These are phyloP conservation scores for Caretta caretta DNA, from an alignment of 2,113 vertebrate species.

Conservation along the genomic window DNA sequence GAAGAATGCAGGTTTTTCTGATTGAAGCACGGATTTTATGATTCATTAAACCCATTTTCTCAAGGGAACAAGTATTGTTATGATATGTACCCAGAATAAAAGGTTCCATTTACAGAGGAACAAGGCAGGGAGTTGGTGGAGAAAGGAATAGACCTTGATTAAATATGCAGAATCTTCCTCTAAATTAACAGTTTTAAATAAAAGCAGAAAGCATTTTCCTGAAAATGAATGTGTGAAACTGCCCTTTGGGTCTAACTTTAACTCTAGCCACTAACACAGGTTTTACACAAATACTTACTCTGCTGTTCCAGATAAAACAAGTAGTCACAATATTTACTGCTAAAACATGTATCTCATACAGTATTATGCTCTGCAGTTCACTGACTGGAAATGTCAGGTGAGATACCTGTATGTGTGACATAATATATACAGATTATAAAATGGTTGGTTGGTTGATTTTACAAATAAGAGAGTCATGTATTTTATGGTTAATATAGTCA, in stretches of 20 bases:
- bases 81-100: background rate
- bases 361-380: background rate
- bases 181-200: background rate
- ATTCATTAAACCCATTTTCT: background rate
- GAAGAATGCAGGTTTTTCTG: background rate
- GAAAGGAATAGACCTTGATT: background rate
- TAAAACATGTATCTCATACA: background rate
- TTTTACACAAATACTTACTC: background rate
- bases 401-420: background rate
- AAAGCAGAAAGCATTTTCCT: background rate
- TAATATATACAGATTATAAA: background rate
- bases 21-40: background rate
- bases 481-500: background rate
- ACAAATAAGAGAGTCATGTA: background rate
- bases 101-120: background rate
- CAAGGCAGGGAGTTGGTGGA: background rate
- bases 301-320: background rate
- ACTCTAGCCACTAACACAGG: accelerated
- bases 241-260: background rate
- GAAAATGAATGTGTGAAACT: background rate
- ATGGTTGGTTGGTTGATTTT: background rate
- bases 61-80: background rate
- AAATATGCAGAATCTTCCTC: constrained; percentile 21
- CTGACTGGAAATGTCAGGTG: background rate
- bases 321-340: background rate